Percentiles rank a stretch among this genome's conserved stretches.
Evolutionary conservation across 2,113 vertebrate species (phyloP).

Genomic region (Taxidea taxus): DNA sequence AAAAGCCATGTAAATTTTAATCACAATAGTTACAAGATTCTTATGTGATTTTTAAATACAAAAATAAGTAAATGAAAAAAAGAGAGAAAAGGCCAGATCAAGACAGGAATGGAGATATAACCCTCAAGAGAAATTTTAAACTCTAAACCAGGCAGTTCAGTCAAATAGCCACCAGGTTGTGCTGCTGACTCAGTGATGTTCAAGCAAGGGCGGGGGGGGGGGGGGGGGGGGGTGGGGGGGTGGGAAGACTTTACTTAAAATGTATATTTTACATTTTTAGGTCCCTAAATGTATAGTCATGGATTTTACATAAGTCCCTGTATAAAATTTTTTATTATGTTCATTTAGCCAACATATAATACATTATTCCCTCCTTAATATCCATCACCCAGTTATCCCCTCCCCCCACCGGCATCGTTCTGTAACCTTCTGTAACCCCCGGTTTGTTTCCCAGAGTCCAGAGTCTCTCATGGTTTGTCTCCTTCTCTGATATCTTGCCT

Average conservation of each 20-base stretch:
- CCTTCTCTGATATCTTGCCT: background rate
- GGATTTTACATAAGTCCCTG: slow-evolving; percentile 63
- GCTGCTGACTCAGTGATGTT: slow-evolving; percentile 47
- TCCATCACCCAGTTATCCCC: no score
- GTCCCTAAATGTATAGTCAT: slow-evolving; percentile 8
- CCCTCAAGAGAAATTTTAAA: background rate
- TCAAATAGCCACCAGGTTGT: slow-evolving; percentile 47
- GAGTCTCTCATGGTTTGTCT: no score
- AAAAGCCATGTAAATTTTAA: background rate
- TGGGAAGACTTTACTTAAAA: background rate
- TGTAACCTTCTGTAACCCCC: no score
- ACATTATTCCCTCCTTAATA: no score
- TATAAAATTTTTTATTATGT: slow-evolving; percentile 28
- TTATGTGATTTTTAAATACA: background rate
- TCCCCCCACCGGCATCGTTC: no score
- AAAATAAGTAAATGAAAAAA: background rate
- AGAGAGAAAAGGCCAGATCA: background rate
- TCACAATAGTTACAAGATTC: background rate
- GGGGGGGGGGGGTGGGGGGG: no score
- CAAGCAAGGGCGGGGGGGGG: background rate
- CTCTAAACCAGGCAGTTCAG: slow-evolving; percentile 12
- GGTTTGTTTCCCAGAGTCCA: no score
- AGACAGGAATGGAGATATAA: background rate
- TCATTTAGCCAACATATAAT: no score
- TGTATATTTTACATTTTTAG: slow-evolving; percentile 31